These are phyloP conservation scores for Saccostrea echinata DNA, from an alignment of 1,140 invertebrate species.

Conservation along the genomic window DNA sequence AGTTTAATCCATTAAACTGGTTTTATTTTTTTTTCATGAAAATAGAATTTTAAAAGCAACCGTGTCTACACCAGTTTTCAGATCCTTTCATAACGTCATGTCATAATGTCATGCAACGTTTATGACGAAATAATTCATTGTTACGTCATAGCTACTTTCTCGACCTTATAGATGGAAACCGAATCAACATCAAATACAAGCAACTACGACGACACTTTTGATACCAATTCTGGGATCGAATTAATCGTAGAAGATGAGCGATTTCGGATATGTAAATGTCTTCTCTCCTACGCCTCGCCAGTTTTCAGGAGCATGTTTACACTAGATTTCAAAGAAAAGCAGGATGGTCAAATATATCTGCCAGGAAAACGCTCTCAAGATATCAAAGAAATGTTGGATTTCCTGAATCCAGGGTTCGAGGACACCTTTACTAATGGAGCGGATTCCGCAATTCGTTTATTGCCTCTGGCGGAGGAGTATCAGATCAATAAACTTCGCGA, in stretches of 20 bases:
- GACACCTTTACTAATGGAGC: conserved; percentile 46
- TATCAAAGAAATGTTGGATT: conserved; percentile 53
- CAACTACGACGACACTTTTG: background rate
- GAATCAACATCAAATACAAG: background rate
- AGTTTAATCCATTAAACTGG: too few relatives aligned
- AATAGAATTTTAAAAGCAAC: too few relatives aligned
- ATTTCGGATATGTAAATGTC: conserved; percentile 47
- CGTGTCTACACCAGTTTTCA: too few relatives aligned
- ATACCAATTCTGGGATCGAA: conserved; percentile 29
- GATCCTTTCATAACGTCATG: conserved; percentile 1
- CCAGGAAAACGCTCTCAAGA: conserved; percentile 50
- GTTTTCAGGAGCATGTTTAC: conserved; percentile 59
- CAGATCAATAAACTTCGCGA: conserved; percentile 53
- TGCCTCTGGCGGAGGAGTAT: conserved; percentile 59
- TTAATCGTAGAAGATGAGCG: conserved; percentile 45
- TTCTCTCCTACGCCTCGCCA: conserved; percentile 52
- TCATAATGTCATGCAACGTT: background rate
- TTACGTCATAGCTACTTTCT: background rate
- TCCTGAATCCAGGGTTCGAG: conserved; percentile 46
- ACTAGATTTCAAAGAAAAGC: conserved; percentile 57
- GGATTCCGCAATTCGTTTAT: conserved; percentile 51
- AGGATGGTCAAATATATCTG: conserved; percentile 42
- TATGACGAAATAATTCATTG: background rate
- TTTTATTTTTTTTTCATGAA: too few relatives aligned
- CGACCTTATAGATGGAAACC: background rate